Base-by-base conservation (phyloP, 2,888 invertebrate species). In the Drosophila nr. perissopoda region DNA sequence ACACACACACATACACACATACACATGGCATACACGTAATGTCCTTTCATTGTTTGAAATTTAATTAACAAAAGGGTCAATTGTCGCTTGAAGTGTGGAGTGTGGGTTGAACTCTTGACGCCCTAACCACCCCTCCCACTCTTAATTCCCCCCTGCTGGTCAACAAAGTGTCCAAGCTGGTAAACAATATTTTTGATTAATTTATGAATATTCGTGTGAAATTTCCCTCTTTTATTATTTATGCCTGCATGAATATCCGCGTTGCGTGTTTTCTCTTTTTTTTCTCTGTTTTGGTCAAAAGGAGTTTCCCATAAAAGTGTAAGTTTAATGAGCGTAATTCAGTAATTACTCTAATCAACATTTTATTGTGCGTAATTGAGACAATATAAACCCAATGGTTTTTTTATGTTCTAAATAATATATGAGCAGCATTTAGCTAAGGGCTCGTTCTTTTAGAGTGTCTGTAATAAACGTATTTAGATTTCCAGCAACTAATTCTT, bases 11-110 rank as follows among this genome's bases (percentile, higher is more conserved):
- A 65, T 36, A 62, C 60, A 70, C 54, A 48, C 25, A 51, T 29
- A 66, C 54, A 67, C 21, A 63, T 45, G 58, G 56, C 68, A 69
- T 68, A 57, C 52, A 78, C 78, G 69, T 78, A 80, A 83, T 80
- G 76, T 86, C 78, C 71, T 69, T 81, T 68, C 73, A 78, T 73
- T 86, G 78, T 78, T 76, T 59, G 70, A 88, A 89, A 86, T 89
- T 88, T 88, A 88, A 88, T 88, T 88, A 88, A 88, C 89, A 88
- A 88, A 90, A 90, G 90, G 89, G 89, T 88, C 88, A 88, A 89
- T 88, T 90, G 90, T 87, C 89, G 89, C 87, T 45, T 25, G 25
- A 25, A 45, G 84, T 79, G 80, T 69, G 80, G 72, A 45, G 45
- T 25, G 70, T 65, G 70, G 63, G 29, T 58, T 59, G 51, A 67